Evolutionary conservation across 2,113 vertebrate species (phyloP).

Genomic region (Cynocephalus volans): DNA sequence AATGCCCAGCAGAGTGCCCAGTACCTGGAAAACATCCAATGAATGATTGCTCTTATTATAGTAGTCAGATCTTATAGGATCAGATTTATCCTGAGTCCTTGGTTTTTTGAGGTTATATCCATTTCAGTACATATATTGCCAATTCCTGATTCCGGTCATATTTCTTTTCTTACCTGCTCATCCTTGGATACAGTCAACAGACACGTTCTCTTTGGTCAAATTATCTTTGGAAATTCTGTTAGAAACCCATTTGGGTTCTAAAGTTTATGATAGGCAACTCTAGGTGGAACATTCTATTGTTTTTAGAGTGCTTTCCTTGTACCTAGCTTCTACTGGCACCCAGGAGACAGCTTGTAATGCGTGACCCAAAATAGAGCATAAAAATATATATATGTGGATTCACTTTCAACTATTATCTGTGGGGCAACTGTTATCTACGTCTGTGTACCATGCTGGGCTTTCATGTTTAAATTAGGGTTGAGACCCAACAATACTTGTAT

Average conservation of each 20-base stretch:
- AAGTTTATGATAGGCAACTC: neutral
- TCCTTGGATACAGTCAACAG: neutral
- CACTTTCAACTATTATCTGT: neutral
- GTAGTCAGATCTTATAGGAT: neutral
- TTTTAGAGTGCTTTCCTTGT: neutral
- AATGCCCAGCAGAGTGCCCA: neutral
- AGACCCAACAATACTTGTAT: neutral
- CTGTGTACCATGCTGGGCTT: neutral
- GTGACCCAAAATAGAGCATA: neutral
- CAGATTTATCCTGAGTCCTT: neutral
- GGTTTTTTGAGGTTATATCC: neutral
- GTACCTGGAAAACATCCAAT: neutral
- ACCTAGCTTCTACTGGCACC: neutral
- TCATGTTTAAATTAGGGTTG: neutral
- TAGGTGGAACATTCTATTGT: neutral
- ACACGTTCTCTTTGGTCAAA: neutral
- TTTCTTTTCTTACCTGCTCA: neutral
- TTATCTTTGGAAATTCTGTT: neutral
- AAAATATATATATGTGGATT: fast-evolving
- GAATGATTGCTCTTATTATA: neutral
- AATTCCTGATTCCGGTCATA: neutral
- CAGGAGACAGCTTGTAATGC: neutral
- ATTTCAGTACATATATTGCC: neutral
- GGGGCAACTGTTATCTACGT: neutral
- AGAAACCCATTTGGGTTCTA: neutral